Base-by-base conservation (phyloP, 1,140 invertebrate species). In the Limonius californicus region DNA sequence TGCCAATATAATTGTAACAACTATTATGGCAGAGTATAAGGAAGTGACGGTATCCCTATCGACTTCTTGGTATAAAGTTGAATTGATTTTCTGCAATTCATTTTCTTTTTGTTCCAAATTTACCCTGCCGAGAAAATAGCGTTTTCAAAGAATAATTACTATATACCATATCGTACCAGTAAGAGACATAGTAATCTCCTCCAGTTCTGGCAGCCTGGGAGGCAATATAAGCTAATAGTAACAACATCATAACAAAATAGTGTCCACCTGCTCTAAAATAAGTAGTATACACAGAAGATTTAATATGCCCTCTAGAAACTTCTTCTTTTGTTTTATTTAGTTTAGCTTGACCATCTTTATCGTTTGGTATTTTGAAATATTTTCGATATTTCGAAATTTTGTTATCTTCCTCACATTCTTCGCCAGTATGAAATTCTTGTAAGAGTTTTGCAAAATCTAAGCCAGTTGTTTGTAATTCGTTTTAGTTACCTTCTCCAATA, bases 201-300 rank as follows among this genome's bases (percentile, higher is more conserved):
- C n/a, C n/a, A n/a, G n/a, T n/a, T n/a, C n/a, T n/a, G n/a, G 74
- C 85, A 86, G 70, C 86, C 87, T 68, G 89, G 87, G 4, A 81
- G 81, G 12, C 81, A 83, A 63, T 86, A 89, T 23, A 81, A 85
- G 32, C 84, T 70, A 15, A 83, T 72, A 76, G 90, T 88, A 83
- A 62, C 14, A 84, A 57, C 35, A 84, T 84, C 2, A 84, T 72
- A 14, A 81, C 66, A 20, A 79, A 76, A 11, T 80, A 75, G 9
- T 81, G 84, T 56, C 79, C 80, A 43, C 83, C 83, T 1, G 86
- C 84, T 15, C 77, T 76, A 43, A 88, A 81, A 70, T 89, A 90
- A 4, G 82, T 77, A 12, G 75, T 74, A 73, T 89, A 89, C 39
- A 85, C 80, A 7, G 65, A 64, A 2, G 71, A 68, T 53, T 82